phyloP scores from a whole-genome alignment of 2,888 invertebrate genomes.

The Linnaemya vulpina region DNA sequence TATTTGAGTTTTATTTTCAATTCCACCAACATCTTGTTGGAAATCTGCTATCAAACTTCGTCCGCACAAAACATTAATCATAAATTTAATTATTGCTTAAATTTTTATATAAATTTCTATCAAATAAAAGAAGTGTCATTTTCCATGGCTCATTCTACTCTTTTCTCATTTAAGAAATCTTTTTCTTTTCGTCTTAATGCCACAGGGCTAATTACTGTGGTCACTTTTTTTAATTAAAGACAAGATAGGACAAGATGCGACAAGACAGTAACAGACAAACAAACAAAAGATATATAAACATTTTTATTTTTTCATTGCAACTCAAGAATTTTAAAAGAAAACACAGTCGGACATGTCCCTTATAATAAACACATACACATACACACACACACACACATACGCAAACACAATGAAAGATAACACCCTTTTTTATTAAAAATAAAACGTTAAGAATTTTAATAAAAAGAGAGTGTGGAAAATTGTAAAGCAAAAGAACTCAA shows the following conservation, averaged over 20 bases:
- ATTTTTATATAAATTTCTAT: background rate
- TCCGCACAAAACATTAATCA: too few relatives aligned
- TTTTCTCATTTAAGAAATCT: conserved; percentile 10
- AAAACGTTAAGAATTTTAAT: conserved; percentile 41
- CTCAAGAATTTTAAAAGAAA: conserved; percentile 57
- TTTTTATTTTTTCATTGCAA: conserved; percentile 47
- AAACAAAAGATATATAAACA: conserved; percentile 62
- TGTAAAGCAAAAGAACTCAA: conserved; percentile 52
- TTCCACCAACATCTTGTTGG: too few relatives aligned
- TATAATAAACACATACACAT: background rate
- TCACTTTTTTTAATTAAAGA: conserved; percentile 82
- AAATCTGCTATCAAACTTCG: too few relatives aligned
- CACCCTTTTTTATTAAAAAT: conserved; percentile 40
- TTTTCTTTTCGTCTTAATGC: conserved; percentile 65
- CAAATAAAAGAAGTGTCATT: conserved; percentile 32
- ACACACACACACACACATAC: conserved; percentile 45
- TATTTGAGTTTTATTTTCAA: too few relatives aligned
- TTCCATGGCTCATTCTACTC: conserved; percentile 17
- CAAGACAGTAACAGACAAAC: conserved; percentile 73
- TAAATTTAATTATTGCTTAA: background rate
- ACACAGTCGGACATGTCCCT: conserved; percentile 16
- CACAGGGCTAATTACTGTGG: conserved; percentile 83
- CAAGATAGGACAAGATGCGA: conserved; percentile 78
- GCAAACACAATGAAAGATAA: conserved; percentile 57
- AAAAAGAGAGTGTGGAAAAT: conserved; percentile 21